Conservation (phyloP, 2,113 vertebrate species). For the Diadophis punctatus region DNA sequence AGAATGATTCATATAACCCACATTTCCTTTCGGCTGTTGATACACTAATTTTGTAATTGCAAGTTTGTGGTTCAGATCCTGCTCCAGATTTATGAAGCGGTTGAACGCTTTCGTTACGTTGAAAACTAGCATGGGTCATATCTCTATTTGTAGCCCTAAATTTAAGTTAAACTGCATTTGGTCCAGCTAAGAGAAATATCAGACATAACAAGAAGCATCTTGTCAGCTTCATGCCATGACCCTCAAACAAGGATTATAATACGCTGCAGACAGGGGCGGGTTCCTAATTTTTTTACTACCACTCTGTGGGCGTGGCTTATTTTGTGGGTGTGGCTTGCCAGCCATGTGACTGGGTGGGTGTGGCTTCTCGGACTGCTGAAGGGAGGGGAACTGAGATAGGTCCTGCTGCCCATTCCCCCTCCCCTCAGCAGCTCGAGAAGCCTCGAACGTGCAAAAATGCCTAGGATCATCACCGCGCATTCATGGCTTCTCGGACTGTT, state of each 20-base stretch:
- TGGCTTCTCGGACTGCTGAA: no score
- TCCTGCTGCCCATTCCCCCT: no score
- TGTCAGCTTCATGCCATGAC: neutral
- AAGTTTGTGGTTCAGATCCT: neutral
- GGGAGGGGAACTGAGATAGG: no score
- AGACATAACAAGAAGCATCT: neutral
- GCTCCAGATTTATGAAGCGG: neutral
- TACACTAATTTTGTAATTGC: neutral
- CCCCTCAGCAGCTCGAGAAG: no score
- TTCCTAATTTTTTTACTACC: no score
- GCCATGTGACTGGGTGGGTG: no score
- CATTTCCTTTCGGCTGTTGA: neutral
- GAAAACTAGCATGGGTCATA: neutral
- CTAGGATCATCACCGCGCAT: no score
- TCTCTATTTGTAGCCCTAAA: neutral
- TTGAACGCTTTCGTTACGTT: neutral
- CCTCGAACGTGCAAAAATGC: no score
- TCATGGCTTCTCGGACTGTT: no score
- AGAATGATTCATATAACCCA: neutral
- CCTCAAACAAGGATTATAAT: neutral
- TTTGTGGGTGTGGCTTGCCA: no score
- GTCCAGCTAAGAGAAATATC: slow-evolving; percentile 1
- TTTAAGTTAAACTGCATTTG: neutral
- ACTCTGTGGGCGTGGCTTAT: no score
- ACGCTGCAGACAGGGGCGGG: neutral